These are phyloP conservation scores for Drosophila athabasca DNA, from an alignment of 1,140 invertebrate genomes.

Conservation along the genomic window DNA sequence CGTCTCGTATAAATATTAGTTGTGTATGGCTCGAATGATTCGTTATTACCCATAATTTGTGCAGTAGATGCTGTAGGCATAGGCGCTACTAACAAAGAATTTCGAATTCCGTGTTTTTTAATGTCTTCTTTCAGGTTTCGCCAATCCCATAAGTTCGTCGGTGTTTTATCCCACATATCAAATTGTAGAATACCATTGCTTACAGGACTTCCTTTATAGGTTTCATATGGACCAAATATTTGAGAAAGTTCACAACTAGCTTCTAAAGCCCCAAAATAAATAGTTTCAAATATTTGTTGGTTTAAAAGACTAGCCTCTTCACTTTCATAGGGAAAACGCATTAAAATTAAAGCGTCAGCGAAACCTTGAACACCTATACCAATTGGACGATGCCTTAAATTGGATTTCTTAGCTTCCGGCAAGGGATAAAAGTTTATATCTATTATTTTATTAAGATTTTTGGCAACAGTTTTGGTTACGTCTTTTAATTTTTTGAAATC, in stretches of 20 bases:
- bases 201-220: conserved; percentile 95
- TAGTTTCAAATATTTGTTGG: conserved; percentile 98
- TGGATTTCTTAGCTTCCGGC: conserved; percentile 93
- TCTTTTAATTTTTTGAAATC: conserved; percentile 95
- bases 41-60: conserved; percentile 99
- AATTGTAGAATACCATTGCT: conserved; percentile 98
- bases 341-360: conserved; percentile 97
- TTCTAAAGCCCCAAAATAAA: conserved; percentile 98
- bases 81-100: conserved; percentile 97
- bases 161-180: conserved; percentile 98
- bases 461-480: conserved; percentile 94
- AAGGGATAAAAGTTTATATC: conserved; percentile 99
- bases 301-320: conserved; percentile 94
- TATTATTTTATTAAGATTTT: conserved; percentile 98
- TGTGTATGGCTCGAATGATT: conserved; percentile 99
- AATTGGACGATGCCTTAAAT: conserved; percentile 97
- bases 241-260: conserved; percentile 98
- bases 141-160: conserved; percentile 97
- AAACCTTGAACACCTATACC: conserved; percentile 98
- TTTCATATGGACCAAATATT: conserved; percentile 93
- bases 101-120: conserved; percentile 94
- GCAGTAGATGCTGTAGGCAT: conserved; percentile 99
- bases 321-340: conserved; percentile 96
- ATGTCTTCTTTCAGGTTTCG: conserved; percentile 92
- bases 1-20: conserved; percentile 98